Base-by-base conservation (phyloP, 2,113 vertebrate species). In the Catharus minimus region DNA sequence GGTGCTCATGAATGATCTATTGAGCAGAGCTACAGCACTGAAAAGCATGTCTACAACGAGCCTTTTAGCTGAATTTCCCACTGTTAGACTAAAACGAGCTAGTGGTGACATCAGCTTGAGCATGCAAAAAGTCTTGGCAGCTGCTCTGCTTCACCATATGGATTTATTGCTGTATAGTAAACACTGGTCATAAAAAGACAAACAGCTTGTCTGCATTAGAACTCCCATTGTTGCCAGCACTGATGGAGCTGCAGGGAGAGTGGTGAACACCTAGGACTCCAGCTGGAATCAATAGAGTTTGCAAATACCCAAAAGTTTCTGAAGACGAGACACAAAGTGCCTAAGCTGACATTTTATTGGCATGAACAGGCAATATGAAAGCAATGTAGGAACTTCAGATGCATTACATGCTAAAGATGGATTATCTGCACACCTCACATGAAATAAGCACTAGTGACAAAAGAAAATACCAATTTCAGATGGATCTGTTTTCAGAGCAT, bases 1-100 rank as follows among this genome's bases (percentile, higher is more conserved):
- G 89, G 94, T 69, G 84, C 88, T 97, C 95, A 96, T 97, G 97
- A 98, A 98, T 97, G 97, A 97, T 97, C 96, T 97, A 97, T 97
- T 98, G 97, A 98, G 91, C 85, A 94, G 89, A 89, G 75, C 82
- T 69, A 65, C 73, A 50, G 90, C 88, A 67, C 23, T 65, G 55
- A 77, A 72, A 75, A 71, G 28, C 2, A 20, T 72, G 67, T 53
- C 89, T 58, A 95, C 91, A 97, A 92, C 0, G 33, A 92, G 79
- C 69, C 89, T 90, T 93, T 96, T 86, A 91, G 60, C 49, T 67
- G 77, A 62, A 55, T 90, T 93, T 89, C 90, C 78, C 86, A 87
- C 81, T 10, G 6, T 73, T 76, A 39, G 39, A 30, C 73, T 79
- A 79, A 71, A 74, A 76, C 0, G 2, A 73, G n/a, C 71, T 76